Conservation (phyloP, 2,888 invertebrate species). For the Pristionchus fissidentatus region DNA sequence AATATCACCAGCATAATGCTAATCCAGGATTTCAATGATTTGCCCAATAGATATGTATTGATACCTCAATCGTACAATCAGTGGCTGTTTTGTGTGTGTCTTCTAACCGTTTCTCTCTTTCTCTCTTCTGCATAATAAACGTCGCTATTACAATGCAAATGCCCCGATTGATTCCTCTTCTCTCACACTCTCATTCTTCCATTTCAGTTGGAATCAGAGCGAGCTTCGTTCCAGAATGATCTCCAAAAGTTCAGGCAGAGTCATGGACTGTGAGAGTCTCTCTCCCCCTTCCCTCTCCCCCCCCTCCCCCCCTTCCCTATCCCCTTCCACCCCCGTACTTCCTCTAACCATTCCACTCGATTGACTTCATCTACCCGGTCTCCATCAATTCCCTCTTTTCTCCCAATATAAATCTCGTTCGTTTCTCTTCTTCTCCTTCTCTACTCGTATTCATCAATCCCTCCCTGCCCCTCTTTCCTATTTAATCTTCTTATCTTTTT, state of each 20-base stretch:
- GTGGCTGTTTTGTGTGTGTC: too few species aligned
- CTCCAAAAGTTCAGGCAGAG: not conserved
- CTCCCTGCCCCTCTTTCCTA: slow-evolving; percentile 32
- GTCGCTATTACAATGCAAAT: not conserved
- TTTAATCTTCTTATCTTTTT: slow-evolving; percentile 39
- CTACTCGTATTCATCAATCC: slow-evolving; percentile 15
- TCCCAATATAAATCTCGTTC: slow-evolving; percentile 46
- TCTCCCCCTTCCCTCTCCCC: slow-evolving; percentile 7
- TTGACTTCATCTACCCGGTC: slow-evolving; percentile 5
- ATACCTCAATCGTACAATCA: too few species aligned
- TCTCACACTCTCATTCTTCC: not conserved
- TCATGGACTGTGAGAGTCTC: not conserved
- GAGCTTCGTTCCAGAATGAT: not conserved
- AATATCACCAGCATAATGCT: too few species aligned
- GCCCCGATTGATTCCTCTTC: not conserved
- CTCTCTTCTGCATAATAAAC: not conserved
- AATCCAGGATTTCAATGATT: too few species aligned
- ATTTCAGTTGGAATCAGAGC: slow-evolving; percentile 7
- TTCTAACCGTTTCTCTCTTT: not conserved
- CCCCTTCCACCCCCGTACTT: slow-evolving; percentile 17
- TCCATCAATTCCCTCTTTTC: slow-evolving; percentile 26
- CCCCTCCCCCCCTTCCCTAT: not conserved
- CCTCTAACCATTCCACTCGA: slow-evolving; percentile 6
- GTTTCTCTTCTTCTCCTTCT: slow-evolving; percentile 38
- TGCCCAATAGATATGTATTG: too few species aligned